phyloP scores from a whole-genome alignment of 2,888 invertebrate species.

The Xestia ashworthii region DNA sequence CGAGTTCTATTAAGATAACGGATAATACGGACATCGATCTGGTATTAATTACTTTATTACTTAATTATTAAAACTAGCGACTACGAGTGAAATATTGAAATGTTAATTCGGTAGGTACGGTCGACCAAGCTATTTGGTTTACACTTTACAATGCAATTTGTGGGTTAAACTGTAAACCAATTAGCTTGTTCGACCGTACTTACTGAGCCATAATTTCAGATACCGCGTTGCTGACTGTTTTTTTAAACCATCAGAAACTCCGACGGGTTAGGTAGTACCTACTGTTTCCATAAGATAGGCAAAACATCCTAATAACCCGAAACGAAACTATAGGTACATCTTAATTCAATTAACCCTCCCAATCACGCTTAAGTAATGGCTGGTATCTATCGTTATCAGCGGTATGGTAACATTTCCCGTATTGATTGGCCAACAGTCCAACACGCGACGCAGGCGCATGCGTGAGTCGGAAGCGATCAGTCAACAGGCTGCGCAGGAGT shows the following conservation, averaged over 20 bases:
- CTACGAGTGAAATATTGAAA: background rate
- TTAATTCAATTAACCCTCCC: slow-evolving; percentile 49
- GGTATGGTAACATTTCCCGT: slow-evolving; percentile 49
- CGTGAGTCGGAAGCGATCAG: slow-evolving; percentile 67
- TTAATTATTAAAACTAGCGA: slow-evolving; percentile 1
- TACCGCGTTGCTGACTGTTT: background rate
- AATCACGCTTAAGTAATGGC: slow-evolving; percentile 53
- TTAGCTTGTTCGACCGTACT: too few relatives aligned
- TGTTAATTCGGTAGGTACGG: background rate
- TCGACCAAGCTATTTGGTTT: too few relatives aligned
- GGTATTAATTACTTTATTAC: slow-evolving; percentile 2
- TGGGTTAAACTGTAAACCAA: too few relatives aligned
- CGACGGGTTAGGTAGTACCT: too few relatives aligned
- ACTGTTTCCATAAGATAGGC: background rate
- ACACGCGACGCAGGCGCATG: slow-evolving; percentile 42
- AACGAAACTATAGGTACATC: background rate
- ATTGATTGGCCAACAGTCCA: slow-evolving; percentile 43
- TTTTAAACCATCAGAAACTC: background rate
- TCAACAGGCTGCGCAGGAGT: slow-evolving; percentile 58
- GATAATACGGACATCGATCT: background rate
- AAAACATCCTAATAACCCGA: background rate
- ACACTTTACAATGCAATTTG: too few relatives aligned
- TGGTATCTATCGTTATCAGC: slow-evolving; percentile 54
- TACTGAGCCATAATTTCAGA: background rate
- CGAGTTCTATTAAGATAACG: slow-evolving; percentile 14